Evolutionary conservation across 1,140 invertebrate species (phyloP).

Genomic region (Drosophila parabipectinata): DNA sequence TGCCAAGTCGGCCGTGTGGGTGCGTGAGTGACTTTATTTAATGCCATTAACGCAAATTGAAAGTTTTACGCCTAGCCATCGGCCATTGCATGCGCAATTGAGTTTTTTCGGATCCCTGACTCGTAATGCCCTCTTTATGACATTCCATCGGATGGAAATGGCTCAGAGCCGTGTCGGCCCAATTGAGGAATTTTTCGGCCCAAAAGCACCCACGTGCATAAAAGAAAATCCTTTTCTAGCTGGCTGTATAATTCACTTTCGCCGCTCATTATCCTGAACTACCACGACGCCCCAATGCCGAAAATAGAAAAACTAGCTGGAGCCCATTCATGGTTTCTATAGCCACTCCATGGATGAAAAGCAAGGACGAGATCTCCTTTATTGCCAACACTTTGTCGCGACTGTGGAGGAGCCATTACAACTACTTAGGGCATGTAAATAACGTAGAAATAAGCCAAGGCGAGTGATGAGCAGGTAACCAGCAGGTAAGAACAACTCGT

Average conservation of each 20-base stretch:
- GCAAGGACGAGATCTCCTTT: constrained; percentile 66
- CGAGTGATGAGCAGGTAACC: constrained; percentile 63
- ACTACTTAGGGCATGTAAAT: constrained; percentile 81
- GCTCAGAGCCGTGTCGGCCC: not conserved
- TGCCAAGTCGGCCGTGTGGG: not conserved
- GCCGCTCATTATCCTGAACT: constrained; percentile 31
- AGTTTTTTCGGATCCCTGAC: constrained; percentile 51
- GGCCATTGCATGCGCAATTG: constrained; percentile 77
- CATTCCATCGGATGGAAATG: constrained; percentile 32
- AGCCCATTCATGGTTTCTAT: constrained; percentile 58
- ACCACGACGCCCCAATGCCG: not conserved
- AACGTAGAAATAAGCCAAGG: constrained; percentile 79
- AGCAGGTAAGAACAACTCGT: constrained; percentile 28
- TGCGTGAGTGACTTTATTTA: constrained; percentile 73
- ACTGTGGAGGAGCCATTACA: constrained; percentile 66
- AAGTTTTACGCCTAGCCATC: constrained; percentile 73
- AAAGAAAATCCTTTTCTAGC: constrained; percentile 25
- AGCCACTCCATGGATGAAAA: constrained; percentile 55
- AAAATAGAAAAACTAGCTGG: constrained; percentile 65
- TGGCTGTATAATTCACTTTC: constrained; percentile 40
- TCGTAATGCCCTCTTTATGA: constrained; percentile 53
- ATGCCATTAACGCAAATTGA: constrained; percentile 82
- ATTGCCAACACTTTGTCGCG: constrained; percentile 75
- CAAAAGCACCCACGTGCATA: not conserved
- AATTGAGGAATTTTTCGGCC: constrained; percentile 18